phyloP scores from a whole-genome alignment of 2,113 vertebrate genomes.

The Hippocampus guttulatus region DNA sequence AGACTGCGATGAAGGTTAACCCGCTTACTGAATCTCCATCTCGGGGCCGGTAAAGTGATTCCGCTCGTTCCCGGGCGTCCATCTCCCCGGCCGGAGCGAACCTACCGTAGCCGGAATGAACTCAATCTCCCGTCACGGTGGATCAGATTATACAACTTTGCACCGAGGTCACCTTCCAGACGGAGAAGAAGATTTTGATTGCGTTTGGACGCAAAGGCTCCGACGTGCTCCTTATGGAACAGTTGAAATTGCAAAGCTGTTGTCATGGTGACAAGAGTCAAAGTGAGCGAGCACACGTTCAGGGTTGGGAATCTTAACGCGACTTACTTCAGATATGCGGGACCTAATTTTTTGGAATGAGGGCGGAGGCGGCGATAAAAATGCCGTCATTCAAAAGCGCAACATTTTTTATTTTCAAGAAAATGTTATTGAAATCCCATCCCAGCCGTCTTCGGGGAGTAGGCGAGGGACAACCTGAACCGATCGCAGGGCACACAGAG shows the following conservation, averaged over 20 bases:
- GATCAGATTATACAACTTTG: conserved; percentile 4
- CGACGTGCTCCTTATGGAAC: neutral
- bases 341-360: neutral
- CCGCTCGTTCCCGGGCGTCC: conserved; percentile 1
- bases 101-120: neutral
- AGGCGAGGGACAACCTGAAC: too few species aligned
- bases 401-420: too few species aligned
- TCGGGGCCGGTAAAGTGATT: conserved; percentile 3
- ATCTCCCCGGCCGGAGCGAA: neutral
- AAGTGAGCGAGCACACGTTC: neutral
- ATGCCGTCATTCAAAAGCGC: too few species aligned
- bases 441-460: too few species aligned
- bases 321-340: neutral
- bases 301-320: neutral
- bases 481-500: too few species aligned
- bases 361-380: too few species aligned
- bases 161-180: conserved; percentile 8
- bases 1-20: neutral
- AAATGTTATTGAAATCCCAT: too few species aligned
- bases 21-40: conserved; percentile 1
- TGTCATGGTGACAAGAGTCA: neutral
- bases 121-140: neutral
- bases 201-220: neutral
- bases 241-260: neutral
- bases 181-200: neutral